Evolutionary conservation across 2,797 vertebrate genomes (phyloP).

Genomic region (Poeciliopsis paucimaculata): DNA sequence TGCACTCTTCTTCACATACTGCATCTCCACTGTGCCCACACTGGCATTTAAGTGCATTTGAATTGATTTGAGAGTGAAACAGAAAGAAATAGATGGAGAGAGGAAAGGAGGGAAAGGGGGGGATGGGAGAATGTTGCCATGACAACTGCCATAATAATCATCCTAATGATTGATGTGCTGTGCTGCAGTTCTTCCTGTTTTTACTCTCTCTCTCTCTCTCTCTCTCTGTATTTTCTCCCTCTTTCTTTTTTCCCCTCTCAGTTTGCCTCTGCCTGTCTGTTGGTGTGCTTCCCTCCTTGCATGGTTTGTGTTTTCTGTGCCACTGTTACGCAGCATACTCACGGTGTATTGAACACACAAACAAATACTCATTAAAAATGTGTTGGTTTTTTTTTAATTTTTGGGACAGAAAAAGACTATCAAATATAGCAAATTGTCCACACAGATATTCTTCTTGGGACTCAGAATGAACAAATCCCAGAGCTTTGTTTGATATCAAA

Average conservation of each 20-base stretch:
- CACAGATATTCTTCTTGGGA: constrained; percentile 2
- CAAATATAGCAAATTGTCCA: background rate
- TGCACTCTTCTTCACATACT: constrained; percentile 35
- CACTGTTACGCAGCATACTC: constrained; percentile 1
- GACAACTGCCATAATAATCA: constrained; percentile 81
- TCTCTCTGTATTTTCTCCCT: constrained; percentile 23
- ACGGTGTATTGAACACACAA: constrained; percentile 17
- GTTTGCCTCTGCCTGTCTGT: constrained; percentile 27
- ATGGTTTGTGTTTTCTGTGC: constrained; percentile 22
- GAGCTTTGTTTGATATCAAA: constrained; percentile 43
- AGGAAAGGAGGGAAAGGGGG: constrained; percentile 35
- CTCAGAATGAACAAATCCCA: background rate
- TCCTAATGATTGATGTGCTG: constrained; percentile 80
- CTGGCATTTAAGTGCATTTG: constrained; percentile 72
- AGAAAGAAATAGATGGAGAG: constrained; percentile 33
- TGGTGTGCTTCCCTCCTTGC: constrained; percentile 10
- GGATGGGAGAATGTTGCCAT: constrained; percentile 72
- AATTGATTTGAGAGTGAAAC: constrained; percentile 64
- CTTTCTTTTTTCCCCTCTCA: constrained; percentile 41
- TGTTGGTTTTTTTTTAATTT: background rate
- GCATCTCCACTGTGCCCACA: constrained; percentile 30
- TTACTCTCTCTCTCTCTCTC: constrained; percentile 13
- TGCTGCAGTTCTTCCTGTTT: constrained; percentile 69
- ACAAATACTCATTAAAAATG: constrained; percentile 20
- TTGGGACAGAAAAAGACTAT: background rate